These are phyloP conservation scores for Narcine bancroftii DNA, from an alignment of 2,113 vertebrate species.

Conservation along the genomic window DNA sequence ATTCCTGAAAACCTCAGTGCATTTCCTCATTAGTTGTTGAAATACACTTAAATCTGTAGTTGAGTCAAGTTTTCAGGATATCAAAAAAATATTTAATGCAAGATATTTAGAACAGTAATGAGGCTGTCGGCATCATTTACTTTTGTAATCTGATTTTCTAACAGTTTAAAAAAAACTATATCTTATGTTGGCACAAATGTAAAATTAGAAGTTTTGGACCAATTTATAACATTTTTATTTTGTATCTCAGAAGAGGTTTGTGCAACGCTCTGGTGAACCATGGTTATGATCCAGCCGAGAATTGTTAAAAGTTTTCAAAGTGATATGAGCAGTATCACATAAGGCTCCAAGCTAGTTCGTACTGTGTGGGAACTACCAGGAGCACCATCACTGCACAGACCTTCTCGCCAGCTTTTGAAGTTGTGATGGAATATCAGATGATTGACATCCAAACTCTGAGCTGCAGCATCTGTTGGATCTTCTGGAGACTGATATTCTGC, in stretches of 20 bases:
- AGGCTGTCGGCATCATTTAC: not conserved
- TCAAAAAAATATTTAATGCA: not conserved
- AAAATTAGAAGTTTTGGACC: not conserved
- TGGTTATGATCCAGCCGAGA: not conserved
- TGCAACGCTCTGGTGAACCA: not conserved
- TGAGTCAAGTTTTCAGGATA: not conserved
- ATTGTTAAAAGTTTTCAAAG: not conserved
- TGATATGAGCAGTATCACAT: not conserved
- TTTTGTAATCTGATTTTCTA: not conserved
- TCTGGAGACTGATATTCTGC: not conserved
- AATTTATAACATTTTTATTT: not conserved
- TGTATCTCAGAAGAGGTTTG: not conserved
- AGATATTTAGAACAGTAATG: not conserved
- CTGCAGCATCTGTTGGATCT: not conserved
- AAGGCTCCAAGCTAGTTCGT: not conserved
- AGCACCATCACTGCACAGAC: not conserved
- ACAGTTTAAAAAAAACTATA: not conserved
- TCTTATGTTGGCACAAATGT: not conserved
- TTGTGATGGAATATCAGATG: not conserved
- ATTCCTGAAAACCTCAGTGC: conserved; percentile 34
- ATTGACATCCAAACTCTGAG: not conserved
- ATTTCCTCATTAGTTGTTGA: not conserved
- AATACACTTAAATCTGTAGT: not conserved
- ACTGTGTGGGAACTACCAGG: not conserved
- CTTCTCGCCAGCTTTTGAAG: not conserved